These are phyloP conservation scores for Myopa testacea DNA, from an alignment of 2,888 invertebrate genomes.

Conservation along the genomic window DNA sequence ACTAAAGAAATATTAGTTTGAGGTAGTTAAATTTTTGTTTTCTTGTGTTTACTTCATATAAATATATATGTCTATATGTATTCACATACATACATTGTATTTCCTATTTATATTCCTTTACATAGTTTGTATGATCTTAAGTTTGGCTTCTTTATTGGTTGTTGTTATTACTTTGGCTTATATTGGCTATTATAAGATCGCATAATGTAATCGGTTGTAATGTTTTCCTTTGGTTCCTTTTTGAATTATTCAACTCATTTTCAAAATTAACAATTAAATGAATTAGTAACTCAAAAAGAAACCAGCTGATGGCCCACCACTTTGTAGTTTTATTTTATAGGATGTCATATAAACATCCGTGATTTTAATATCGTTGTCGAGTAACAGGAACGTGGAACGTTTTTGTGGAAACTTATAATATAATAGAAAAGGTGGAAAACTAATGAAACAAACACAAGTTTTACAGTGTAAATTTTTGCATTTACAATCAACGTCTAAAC, in stretches of 20 bases:
- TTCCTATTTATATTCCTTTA: constrained; percentile 37
- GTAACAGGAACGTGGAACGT: constrained; percentile 25
- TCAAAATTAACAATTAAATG: too few relatives aligned
- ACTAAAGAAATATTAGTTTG: constrained; percentile 62
- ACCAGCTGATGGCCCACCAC: too few relatives aligned
- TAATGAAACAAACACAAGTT: too few relatives aligned
- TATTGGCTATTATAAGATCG: not conserved
- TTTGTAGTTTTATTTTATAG: not conserved
- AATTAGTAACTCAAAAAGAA: too few relatives aligned
- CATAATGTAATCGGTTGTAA: too few relatives aligned
- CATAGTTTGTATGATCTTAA: constrained; percentile 37
- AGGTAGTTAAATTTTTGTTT: constrained; percentile 60
- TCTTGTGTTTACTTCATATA: constrained; percentile 44
- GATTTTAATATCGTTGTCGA: constrained; percentile 15
- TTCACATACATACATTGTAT: constrained; percentile 24
- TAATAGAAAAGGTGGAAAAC: constrained; percentile 4
- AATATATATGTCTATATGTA: constrained; percentile 43
- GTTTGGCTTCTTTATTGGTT: constrained; percentile 28
- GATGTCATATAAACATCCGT: constrained; percentile 35
- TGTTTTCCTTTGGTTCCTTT: too few relatives aligned
- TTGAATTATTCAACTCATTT: too few relatives aligned
- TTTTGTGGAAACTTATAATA: not conserved
- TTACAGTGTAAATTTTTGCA: too few relatives aligned
- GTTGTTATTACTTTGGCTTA: constrained; percentile 7
- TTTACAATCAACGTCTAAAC: too few relatives aligned